Percentiles rank a stretch among this genome's conserved stretches.
These are phyloP conservation scores for Drosophila kambysellisi DNA, from an alignment of 2,888 invertebrate species.

Conservation along the genomic window DNA sequence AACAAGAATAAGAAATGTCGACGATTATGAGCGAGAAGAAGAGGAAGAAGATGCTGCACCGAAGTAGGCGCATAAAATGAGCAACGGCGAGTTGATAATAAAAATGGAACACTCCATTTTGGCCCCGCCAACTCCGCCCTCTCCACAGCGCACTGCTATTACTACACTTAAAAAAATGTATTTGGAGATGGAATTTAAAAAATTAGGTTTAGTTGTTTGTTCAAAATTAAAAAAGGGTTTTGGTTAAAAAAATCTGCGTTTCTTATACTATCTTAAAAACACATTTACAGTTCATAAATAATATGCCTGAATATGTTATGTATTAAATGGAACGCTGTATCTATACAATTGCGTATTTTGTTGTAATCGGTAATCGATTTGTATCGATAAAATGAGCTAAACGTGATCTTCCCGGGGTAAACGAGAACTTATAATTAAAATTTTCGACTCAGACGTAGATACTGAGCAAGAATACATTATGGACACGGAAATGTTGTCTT, in stretches of 20 bases:
- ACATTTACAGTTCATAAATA: background rate
- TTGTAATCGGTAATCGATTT: too few species aligned
- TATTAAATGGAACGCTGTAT: too few species aligned
- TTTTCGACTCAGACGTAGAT: background rate
- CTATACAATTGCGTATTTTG: too few species aligned
- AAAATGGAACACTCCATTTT: slow-evolving; percentile 55
- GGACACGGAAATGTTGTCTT: too few species aligned
- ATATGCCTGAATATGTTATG: background rate
- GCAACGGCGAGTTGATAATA: slow-evolving; percentile 59
- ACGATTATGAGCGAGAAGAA: slow-evolving; percentile 33
- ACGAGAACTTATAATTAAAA: too few species aligned
- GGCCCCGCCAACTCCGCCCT: background rate
- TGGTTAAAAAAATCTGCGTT: too few species aligned
- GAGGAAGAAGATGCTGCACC: slow-evolving; percentile 19
- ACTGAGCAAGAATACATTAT: background rate
- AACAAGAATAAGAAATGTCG: slow-evolving; percentile 19
- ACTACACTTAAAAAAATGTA: background rate
- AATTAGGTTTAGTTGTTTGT: too few species aligned
- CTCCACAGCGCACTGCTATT: background rate
- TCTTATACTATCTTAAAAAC: too few species aligned
- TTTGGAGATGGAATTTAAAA: background rate
- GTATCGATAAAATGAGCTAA: too few species aligned
- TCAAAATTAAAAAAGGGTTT: too few species aligned
- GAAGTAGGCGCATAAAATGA: slow-evolving; percentile 43
- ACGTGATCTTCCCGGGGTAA: too few species aligned